Percentiles rank a stretch among this genome's conserved stretches.
phyloP scores from a whole-genome alignment of 2,888 invertebrate genomes.

The Aleiodes testaceus region DNA sequence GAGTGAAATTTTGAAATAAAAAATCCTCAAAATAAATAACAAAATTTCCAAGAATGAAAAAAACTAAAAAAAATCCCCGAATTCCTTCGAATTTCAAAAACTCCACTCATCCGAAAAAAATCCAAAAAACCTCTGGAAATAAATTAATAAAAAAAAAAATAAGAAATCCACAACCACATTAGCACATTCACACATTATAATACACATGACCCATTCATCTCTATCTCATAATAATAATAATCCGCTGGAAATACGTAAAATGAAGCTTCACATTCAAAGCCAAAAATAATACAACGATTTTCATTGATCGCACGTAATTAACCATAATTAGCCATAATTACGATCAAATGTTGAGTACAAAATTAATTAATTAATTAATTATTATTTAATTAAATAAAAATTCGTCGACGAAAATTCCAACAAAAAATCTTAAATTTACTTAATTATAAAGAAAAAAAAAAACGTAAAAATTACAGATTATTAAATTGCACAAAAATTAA shows the following conservation, averaged over 20 bases:
- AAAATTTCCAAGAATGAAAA: too few species aligned
- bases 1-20: too few species aligned
- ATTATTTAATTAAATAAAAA: too few species aligned
- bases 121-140: neutral
- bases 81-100: too few species aligned
- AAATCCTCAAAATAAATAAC: too few species aligned
- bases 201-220: slow-evolving; percentile 1
- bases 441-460: neutral
- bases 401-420: too few species aligned
- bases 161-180: slow-evolving; percentile 29
- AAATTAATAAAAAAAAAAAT: neutral
- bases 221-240: neutral
- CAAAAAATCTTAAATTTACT: neutral
- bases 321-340: neutral
- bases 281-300: neutral
- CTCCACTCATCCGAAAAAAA: neutral
- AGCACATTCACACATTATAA: slow-evolving; percentile 3
- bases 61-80: too few species aligned
- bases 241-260: neutral
- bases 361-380: slow-evolving; percentile 5
- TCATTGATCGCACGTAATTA: slow-evolving; percentile 20
- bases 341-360: slow-evolving; percentile 10
- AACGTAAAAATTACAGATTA: neutral
- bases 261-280: slow-evolving; percentile 21
- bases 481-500: slow-evolving; percentile 24